phyloP scores from a whole-genome alignment of 2,888 invertebrate genomes.

The Dasypolia templi region DNA sequence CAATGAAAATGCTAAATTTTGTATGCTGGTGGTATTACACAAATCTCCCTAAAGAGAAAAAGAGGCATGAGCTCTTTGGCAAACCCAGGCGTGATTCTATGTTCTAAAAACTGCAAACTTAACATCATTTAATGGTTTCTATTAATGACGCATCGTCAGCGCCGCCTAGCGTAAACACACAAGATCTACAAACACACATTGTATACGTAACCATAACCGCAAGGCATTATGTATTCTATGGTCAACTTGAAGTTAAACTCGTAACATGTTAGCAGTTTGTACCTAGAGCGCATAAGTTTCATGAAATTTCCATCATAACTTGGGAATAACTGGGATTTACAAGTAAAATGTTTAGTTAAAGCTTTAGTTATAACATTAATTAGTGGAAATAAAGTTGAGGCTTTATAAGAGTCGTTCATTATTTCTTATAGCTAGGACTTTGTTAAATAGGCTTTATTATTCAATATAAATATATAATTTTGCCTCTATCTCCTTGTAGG shows the following conservation, averaged over 20 bases:
- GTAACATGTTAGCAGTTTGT: constrained; percentile 54
- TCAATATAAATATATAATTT: background rate
- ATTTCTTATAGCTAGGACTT: constrained; percentile 13
- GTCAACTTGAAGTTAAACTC: constrained; percentile 51
- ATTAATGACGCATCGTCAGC: background rate
- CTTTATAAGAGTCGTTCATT: constrained; percentile 2
- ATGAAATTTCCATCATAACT: constrained; percentile 58
- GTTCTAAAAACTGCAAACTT: background rate
- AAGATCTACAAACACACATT: constrained; percentile 16
- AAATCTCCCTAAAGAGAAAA: background rate
- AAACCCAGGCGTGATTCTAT: background rate
- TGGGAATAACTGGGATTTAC: constrained; percentile 52
- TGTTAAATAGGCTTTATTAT: constrained; percentile 3
- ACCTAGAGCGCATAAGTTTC: constrained; percentile 50
- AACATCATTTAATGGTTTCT: background rate
- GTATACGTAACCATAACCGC: constrained; percentile 3
- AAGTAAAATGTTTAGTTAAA: constrained; percentile 54
- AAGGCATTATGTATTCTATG: constrained; percentile 57
- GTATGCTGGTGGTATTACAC: background rate
- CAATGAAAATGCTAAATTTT: background rate
- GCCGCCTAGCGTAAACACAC: background rate
- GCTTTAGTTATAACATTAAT: constrained; percentile 56
- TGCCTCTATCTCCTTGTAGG: background rate
- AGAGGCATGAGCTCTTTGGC: background rate
- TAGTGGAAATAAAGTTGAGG: constrained; percentile 49